Base-by-base conservation (phyloP, 2,888 invertebrate genomes). In the Ethmia dodecea region DNA sequence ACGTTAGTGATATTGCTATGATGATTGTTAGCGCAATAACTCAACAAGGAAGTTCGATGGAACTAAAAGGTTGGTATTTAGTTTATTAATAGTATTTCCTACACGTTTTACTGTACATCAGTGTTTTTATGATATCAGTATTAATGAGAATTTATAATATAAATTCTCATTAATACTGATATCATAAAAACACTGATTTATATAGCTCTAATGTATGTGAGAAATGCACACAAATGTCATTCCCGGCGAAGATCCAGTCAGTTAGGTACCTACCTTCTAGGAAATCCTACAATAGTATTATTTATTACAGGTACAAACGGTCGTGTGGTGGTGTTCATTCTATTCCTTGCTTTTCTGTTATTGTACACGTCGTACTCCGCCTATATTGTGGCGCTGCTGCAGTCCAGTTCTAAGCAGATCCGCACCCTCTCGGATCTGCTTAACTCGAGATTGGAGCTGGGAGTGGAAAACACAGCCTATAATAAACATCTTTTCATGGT, bases 301-400 rank as follows among this genome's bases (percentile, higher is more conserved):
- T 15, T 61, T 13, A 37, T 76, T 45, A 51, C 78, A 83, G 83
- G 79, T 13, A 60, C 60, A 3, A 59, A 72, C 1, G 86, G 89
- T 0, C 83, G 92, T n/a, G 79, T 90, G 8, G 89, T 91, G 3
- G 88, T 90, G 38, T 80, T 93, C 37, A 67, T 90, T 37, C 66
- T 90, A 6, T 88, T 91, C 43, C 58, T 90, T 2, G 81, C 89
- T 0, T 83, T 90, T 24, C 81, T 93, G 60, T 92, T 92, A 52
- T 65, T 93, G 0, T 93, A 91, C 56, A 90, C 91, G 0, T 90
- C 93, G 0, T 93, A 92, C 54, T 90, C 93, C 0, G 93, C 93
- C 3, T 91, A 90, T 55, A 92, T 93, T 30, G 92, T 93, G 0
- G 92, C 91, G 0, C 62, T 93, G 10, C 72, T 93, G 9, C 92